A percentile compares a stretch with the other conserved stretches of the same genome.
These are phyloP conservation scores for Halocaridina rubra DNA, from an alignment of 2,888 invertebrate genomes.

Conservation along the genomic window DNA sequence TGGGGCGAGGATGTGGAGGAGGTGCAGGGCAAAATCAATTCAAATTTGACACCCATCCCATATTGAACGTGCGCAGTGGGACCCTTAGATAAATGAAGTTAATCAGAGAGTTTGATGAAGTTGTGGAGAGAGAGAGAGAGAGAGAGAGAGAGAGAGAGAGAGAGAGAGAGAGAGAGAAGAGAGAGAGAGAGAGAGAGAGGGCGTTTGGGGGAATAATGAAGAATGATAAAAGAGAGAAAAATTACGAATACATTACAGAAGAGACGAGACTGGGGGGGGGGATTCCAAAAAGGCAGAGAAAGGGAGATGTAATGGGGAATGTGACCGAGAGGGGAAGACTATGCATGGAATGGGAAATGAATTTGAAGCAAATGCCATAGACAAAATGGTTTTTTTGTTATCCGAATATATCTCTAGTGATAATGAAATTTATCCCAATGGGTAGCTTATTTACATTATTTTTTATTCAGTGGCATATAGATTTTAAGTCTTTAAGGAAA, in stretches of 20 bases:
- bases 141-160: not conserved
- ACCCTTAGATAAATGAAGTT: slow-evolving; percentile 38
- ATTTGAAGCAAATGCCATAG: too few relatives aligned
- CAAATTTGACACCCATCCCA: slow-evolving; percentile 50
- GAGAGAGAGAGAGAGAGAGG: not conserved
- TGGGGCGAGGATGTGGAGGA: not conserved
- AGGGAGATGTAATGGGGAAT: not conserved
- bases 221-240: not conserved
- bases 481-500: too few relatives aligned
- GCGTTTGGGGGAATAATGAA: not conserved
- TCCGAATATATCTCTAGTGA: too few relatives aligned
- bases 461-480: too few relatives aligned
- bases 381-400: too few relatives aligned
- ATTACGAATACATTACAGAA: too few relatives aligned
- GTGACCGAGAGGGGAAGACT: not conserved
- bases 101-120: slow-evolving; percentile 30
- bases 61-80: slow-evolving; percentile 17
- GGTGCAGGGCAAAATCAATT: slow-evolving; percentile 18
- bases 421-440: too few relatives aligned
- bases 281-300: not conserved
- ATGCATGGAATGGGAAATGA: not conserved
- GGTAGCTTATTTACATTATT: too few relatives aligned
- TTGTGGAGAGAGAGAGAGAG: not conserved
- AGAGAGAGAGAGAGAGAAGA: not conserved
- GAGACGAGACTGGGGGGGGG: not conserved